Evolutionary conservation across 2,113 vertebrate species (phyloP).

Genomic region (Hemicordylus capensis): DNA sequence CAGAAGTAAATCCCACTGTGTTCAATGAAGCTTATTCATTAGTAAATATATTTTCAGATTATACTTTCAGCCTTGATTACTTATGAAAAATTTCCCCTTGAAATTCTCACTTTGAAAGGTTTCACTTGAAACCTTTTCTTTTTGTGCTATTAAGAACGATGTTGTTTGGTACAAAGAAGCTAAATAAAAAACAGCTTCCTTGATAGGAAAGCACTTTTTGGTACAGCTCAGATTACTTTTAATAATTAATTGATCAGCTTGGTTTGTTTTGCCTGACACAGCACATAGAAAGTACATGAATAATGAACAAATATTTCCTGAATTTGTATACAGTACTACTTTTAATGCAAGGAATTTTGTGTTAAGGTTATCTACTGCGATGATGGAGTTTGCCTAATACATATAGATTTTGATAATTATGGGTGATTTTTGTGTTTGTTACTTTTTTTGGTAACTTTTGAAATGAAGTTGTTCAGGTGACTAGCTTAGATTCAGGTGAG

Average conservation of each 20-base stretch:
- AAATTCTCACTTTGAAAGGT: too few relatives aligned
- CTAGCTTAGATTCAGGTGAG: neutral
- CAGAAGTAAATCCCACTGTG: too few relatives aligned
- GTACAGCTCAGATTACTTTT: constrained; percentile 19
- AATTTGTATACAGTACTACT: neutral
- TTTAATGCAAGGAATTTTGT: neutral
- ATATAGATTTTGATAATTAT: neutral
- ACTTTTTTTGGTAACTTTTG: neutral
- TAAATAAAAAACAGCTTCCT: neutral
- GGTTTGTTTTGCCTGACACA: constrained; percentile 1
- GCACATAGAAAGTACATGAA: neutral
- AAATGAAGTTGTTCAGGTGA: neutral
- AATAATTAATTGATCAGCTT: constrained; percentile 23
- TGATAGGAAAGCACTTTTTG: neutral
- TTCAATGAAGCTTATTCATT: too few relatives aligned
- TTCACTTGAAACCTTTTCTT: neutral
- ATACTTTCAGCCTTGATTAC: too few relatives aligned
- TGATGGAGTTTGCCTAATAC: neutral
- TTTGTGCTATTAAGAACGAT: neutral
- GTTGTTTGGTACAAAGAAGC: neutral
- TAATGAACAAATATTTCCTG: neutral
- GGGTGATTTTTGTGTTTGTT: neutral
- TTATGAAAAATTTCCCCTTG: too few relatives aligned
- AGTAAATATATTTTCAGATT: too few relatives aligned
- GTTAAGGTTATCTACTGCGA: neutral